These are phyloP conservation scores for Sialis fuliginosa DNA, from an alignment of 2,888 invertebrate species.

Conservation along the genomic window DNA sequence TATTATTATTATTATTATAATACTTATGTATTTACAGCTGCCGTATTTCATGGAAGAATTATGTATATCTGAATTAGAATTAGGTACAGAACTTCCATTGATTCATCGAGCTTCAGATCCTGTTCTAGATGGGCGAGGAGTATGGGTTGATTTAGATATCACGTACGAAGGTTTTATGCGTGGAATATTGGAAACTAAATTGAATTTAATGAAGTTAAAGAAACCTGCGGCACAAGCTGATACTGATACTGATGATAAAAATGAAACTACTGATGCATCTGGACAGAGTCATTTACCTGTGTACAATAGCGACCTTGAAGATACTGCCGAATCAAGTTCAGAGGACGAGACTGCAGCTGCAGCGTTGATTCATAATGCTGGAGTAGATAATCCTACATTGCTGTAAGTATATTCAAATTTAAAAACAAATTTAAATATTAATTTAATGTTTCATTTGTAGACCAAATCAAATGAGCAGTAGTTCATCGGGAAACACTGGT, in stretches of 20 bases:
- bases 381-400: slow-evolving; percentile 4
- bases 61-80: slow-evolving; percentile 51
- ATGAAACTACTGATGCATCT: slow-evolving; percentile 4
- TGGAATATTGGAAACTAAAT: slow-evolving; percentile 73
- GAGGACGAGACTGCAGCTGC: slow-evolving; percentile 39
- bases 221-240: slow-evolving; percentile 13
- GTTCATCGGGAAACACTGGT: slow-evolving; percentile 15
- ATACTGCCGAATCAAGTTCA: slow-evolving; percentile 63
- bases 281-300: slow-evolving; percentile 1
- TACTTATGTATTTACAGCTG: slow-evolving; percentile 25
- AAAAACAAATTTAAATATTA: background rate
- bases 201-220: slow-evolving; percentile 58
- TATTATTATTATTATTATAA: background rate
- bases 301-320: slow-evolving; percentile 53
- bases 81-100: slow-evolving; percentile 50
- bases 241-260: slow-evolving; percentile 7
- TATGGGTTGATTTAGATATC: slow-evolving; percentile 77
- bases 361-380: slow-evolving; percentile 13
- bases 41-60: slow-evolving; percentile 82
- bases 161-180: slow-evolving; percentile 61
- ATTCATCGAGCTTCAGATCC: slow-evolving; percentile 46
- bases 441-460: background rate
- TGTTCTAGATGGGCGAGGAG: slow-evolving; percentile 57
- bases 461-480: background rate
- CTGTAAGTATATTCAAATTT: slow-evolving; percentile 3